A percentile compares a stretch with the other conserved stretches of the same genome.
phyloP scores from a whole-genome alignment of 2,113 vertebrate species.

The Dromas ardeola region DNA sequence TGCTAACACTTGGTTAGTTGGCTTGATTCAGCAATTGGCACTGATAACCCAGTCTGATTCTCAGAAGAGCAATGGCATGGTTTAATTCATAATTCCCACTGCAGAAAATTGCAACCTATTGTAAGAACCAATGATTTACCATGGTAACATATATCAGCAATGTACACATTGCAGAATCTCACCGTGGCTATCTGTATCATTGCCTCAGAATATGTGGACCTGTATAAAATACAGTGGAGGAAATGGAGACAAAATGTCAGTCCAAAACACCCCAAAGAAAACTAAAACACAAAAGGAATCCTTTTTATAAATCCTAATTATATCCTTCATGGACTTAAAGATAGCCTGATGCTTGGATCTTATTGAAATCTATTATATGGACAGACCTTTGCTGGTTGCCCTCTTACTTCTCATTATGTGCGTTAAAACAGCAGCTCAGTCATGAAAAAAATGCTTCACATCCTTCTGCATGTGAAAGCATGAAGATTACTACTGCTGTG shows the following conservation, averaged over 20 bases:
- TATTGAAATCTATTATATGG: not conserved
- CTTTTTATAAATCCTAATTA: not conserved
- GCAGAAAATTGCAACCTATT: not conserved
- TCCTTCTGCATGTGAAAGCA: not conserved
- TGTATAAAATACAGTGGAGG: not conserved
- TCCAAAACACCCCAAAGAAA: not conserved
- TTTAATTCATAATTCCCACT: constrained; percentile 13
- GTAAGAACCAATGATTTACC: not conserved
- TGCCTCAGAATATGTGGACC: not conserved
- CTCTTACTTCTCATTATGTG: not conserved
- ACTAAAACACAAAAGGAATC: not conserved
- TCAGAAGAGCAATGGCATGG: not conserved
- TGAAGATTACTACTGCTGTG: not conserved
- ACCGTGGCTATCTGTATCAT: not conserved
- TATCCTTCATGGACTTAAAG: not conserved
- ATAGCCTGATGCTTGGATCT: not conserved
- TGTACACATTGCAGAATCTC: not conserved
- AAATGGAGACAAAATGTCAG: not conserved
- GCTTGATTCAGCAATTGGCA: constrained; percentile 1
- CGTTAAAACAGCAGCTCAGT: not conserved
- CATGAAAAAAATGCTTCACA: not conserved
- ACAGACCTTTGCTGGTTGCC: not conserved
- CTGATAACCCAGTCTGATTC: not conserved
- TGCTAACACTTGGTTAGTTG: constrained; percentile 16
- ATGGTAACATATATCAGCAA: not conserved